phyloP scores from a whole-genome alignment of 2,113 vertebrate species.

The Sander vitreus region DNA sequence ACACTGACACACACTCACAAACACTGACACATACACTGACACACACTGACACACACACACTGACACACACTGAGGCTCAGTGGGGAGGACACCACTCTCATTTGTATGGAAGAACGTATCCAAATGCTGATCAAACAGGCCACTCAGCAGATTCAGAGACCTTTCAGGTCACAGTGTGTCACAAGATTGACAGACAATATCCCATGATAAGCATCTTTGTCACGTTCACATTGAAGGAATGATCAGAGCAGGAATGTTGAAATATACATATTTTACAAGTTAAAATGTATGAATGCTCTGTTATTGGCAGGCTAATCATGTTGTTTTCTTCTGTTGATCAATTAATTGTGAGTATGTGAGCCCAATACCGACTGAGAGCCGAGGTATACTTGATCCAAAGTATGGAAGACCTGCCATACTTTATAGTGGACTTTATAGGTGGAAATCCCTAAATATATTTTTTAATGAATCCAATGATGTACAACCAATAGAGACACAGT shows the following conservation, averaged over 20 bases:
- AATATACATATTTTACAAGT: neutral
- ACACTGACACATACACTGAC: too few species aligned
- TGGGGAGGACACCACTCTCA: neutral
- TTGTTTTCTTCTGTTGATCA: neutral
- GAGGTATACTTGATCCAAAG: too few species aligned
- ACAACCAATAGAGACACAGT: too few species aligned
- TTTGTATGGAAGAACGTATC: conserved; percentile 1
- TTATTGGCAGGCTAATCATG: neutral
- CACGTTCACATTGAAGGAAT: neutral
- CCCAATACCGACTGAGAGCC: too few species aligned
- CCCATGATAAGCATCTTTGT: neutral
- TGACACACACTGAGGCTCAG: neutral
- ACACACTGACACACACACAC: too few species aligned
- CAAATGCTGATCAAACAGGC: conserved; percentile 1
- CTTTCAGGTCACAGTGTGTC: conserved; percentile 2
- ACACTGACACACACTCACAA: too few species aligned
- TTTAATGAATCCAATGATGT: too few species aligned
- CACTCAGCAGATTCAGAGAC: conserved; percentile 10
- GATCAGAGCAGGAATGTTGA: neutral
- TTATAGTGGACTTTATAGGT: too few species aligned
- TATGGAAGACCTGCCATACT: too few species aligned
- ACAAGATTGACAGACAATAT: neutral
- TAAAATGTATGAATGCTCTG: neutral
- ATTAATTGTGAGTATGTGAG: neutral
- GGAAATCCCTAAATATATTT: too few species aligned